Evolutionary conservation across 2,888 invertebrate genomes (phyloP).

Genomic region (Lymantria dispar): DNA sequence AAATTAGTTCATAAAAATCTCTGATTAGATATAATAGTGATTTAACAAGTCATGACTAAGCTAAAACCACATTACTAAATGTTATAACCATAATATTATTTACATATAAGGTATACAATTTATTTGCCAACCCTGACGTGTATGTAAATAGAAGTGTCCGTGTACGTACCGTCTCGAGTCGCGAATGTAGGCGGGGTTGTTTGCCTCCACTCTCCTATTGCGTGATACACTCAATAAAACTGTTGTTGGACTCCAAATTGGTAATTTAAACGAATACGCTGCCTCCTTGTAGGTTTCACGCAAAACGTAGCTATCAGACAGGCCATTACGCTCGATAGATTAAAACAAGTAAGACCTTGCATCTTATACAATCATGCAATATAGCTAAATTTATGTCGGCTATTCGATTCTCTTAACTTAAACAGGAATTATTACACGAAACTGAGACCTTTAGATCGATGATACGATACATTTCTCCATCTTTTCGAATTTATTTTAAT

Average conservation of each 20-base stretch:
- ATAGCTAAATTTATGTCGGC: too few species aligned
- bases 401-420: too few species aligned
- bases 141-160: conserved; percentile 51
- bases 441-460: too few species aligned
- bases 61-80: neutral
- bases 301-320: conserved; percentile 27
- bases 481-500: too few species aligned
- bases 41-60: neutral
- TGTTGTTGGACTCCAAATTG: conserved; percentile 63
- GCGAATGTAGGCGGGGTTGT: conserved; percentile 68
- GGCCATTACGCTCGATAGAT: conserved; percentile 28
- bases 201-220: conserved; percentile 73
- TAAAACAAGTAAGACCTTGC: conserved; percentile 18
- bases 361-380: neutral
- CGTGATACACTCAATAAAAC: conserved; percentile 73
- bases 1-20: neutral
- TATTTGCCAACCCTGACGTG: conserved; percentile 35
- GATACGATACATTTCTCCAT: too few species aligned
- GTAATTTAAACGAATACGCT: conserved; percentile 49
- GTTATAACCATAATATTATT: neutral
- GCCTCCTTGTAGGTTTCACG: conserved; percentile 38
- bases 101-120: conserved; percentile 2
- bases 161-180: conserved; percentile 27
- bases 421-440: too few species aligned
- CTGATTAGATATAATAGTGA: neutral